phyloP scores from a whole-genome alignment of 2,888 invertebrate species.

The Limnephilus marmoratus region DNA sequence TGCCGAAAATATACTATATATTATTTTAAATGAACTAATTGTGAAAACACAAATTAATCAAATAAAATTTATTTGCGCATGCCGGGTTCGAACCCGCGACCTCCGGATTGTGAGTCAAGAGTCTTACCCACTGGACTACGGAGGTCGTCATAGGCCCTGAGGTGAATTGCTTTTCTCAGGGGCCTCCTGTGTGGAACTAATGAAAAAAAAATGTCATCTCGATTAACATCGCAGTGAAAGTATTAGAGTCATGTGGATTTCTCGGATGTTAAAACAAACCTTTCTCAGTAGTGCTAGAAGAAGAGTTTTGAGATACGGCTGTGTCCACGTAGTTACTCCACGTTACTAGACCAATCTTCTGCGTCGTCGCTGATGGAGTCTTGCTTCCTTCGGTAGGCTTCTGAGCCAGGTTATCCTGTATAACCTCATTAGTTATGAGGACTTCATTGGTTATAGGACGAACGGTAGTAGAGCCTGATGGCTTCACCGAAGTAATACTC shows the following conservation, averaged over 20 bases:
- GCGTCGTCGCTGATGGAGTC: slow-evolving; percentile 68
- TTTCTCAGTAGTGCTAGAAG: slow-evolving; percentile 69
- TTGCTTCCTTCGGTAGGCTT: slow-evolving; percentile 67
- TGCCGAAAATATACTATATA: too few relatives aligned
- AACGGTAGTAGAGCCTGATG: slow-evolving; percentile 62
- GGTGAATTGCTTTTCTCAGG: too few relatives aligned
- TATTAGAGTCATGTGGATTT: not conserved
- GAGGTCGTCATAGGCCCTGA: too few relatives aligned
- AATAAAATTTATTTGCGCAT: too few relatives aligned
- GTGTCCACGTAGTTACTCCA: slow-evolving; percentile 76
- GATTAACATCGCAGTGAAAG: too few relatives aligned
- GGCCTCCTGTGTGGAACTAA: too few relatives aligned
- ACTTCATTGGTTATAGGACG: slow-evolving; percentile 58
- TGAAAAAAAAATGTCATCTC: too few relatives aligned
- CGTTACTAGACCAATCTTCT: slow-evolving; percentile 74
- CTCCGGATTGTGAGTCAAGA: too few relatives aligned
- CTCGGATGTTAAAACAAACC: slow-evolving; percentile 67
- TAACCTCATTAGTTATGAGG: slow-evolving; percentile 27
- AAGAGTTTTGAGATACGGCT: slow-evolving; percentile 71
- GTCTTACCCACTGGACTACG: too few relatives aligned
- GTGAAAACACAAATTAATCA: too few relatives aligned
- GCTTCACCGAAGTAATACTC: slow-evolving; percentile 65
- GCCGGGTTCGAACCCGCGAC: too few relatives aligned
- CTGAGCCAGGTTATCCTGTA: slow-evolving; percentile 49
- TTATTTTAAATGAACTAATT: too few relatives aligned